Base-by-base conservation (phyloP, 2,797 vertebrate genomes). In the Malacoctenus gilli region DNA sequence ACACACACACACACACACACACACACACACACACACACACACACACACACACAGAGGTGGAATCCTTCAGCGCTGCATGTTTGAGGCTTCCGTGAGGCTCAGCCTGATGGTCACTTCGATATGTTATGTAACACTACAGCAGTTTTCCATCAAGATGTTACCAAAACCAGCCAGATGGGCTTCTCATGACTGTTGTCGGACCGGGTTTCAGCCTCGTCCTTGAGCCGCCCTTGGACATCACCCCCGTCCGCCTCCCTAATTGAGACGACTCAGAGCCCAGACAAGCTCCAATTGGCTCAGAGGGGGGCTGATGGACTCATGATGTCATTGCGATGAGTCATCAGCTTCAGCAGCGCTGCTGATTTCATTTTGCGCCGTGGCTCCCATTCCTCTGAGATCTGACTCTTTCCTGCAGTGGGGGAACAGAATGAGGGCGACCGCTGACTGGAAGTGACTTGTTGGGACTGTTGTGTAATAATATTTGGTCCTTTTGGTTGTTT, bases 321-420 rank as follows among this genome's bases (percentile, higher is more conserved):
- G 85, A 86, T 20, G 62, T 79, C 84, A 75, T 46, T 25, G 23
- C 43, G 77, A 79, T 83, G 79, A 88, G 62, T 89, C 84, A 86
- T 68, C 53, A 36, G 8, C 36, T 25, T 62, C 63, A 47, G 56
- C 22, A 30, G 59, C 54, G 40, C 40, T 25, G 56, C 42, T 56
- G 56, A 77, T 82, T 77, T 71, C n/a, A 56, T 75, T 72, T 60
- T 43, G 14, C 32, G 44, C 39, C 43, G 40, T 15, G 56, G 9
- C 43, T 60, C 38, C 38, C 58, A 28, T 40, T 46, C 39, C 43
- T 47, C 57, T 20, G 22, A 54, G 12, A 21, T 67, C 15, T 46
- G 40, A 37, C 36, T 67, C n/a, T 21, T 56, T 43, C 22, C 8
- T 18, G 39, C 54, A n/a, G 8, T 38, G 23, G 20, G 35, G 38